These are phyloP conservation scores for Stenopsyche tienmushanensis DNA, from an alignment of 1,140 invertebrate genomes.

Conservation along the genomic window DNA sequence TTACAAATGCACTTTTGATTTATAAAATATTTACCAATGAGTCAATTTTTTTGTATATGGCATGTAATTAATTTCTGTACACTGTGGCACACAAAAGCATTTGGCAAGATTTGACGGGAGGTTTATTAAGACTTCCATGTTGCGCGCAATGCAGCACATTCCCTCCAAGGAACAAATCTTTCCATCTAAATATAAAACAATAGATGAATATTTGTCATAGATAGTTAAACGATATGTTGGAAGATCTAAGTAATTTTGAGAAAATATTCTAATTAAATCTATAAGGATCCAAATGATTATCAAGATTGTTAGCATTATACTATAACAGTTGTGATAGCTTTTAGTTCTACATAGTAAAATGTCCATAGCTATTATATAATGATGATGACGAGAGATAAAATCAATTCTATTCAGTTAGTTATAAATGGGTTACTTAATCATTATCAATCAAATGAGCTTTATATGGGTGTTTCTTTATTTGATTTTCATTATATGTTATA, in stretches of 20 bases:
- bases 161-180: slow-evolving; percentile 56
- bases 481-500: neutral
- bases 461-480: no score
- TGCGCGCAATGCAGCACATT: slow-evolving; percentile 55
- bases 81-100: slow-evolving; percentile 58
- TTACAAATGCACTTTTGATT: no score
- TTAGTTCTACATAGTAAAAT: no score
- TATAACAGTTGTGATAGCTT: no score
- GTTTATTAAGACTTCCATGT: slow-evolving; percentile 54
- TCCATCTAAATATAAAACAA: slow-evolving; percentile 48
- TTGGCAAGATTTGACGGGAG: slow-evolving; percentile 56
- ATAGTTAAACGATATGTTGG: neutral
- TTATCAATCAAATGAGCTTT: no score
- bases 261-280: no score
- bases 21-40: slow-evolving; percentile 44
- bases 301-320: no score
- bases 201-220: neutral
- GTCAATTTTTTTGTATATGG: slow-evolving; percentile 56
- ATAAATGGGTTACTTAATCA: no score
- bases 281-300: no score
- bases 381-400: no score
- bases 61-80: slow-evolving; percentile 57
- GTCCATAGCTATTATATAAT: no score
- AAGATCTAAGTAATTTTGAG: neutral
- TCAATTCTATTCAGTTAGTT: no score